phyloP scores from a whole-genome alignment of 2,888 invertebrate species.

The Standfussiana lucernea region DNA sequence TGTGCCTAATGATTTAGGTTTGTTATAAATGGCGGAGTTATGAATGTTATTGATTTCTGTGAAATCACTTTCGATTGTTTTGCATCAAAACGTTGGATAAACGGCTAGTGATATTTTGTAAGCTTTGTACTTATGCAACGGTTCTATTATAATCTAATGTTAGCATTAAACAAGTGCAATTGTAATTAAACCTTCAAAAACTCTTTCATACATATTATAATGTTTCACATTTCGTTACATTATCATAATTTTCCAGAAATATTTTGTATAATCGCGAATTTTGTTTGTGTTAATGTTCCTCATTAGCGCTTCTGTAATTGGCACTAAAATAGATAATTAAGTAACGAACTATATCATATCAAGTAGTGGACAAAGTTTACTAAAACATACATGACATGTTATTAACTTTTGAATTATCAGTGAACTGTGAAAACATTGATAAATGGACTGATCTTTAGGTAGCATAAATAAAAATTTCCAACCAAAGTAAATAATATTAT shows the following conservation, averaged over 20 bases:
- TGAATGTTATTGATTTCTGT: slow-evolving; percentile 77
- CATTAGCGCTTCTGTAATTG: slow-evolving; percentile 27
- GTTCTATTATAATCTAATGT: slow-evolving; percentile 34
- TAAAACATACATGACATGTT: not conserved
- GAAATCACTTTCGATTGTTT: slow-evolving; percentile 84
- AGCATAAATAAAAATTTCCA: not conserved
- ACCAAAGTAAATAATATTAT: not conserved
- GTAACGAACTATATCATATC: slow-evolving; percentile 8
- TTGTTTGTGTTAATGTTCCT: slow-evolving; percentile 8
- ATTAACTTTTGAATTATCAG: slow-evolving; percentile 10
- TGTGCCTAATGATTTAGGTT: not conserved
- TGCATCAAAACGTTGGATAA: slow-evolving; percentile 84
- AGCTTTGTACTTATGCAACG: slow-evolving; percentile 59
- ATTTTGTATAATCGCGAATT: not conserved
- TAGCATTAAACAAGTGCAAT: slow-evolving; percentile 49
- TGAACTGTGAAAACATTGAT: slow-evolving; percentile 15
- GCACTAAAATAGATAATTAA: slow-evolving; percentile 18
- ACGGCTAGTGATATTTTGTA: slow-evolving; percentile 75
- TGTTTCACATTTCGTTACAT: not conserved
- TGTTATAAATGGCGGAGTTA: slow-evolving; percentile 34
- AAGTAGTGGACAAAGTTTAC: not conserved
- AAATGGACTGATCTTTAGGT: not conserved
- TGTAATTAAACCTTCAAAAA: slow-evolving; percentile 30
- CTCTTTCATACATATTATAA: slow-evolving; percentile 8
- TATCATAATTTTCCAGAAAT: not conserved